Evolutionary conservation across 2,888 invertebrate genomes (phyloP).

Genomic region (Sussaba pulchella): DNA sequence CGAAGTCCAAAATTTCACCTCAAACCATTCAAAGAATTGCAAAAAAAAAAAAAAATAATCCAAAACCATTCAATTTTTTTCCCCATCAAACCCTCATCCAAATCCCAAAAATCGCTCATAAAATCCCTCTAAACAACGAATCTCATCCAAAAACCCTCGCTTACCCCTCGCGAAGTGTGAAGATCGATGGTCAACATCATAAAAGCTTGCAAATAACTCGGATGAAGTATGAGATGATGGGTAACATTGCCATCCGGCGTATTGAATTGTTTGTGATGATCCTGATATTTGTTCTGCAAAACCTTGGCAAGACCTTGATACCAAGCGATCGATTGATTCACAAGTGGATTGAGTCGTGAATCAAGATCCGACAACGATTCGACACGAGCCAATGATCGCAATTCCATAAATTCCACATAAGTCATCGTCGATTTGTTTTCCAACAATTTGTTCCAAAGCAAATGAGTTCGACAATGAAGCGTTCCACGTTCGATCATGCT

Average conservation of each 20-base stretch:
- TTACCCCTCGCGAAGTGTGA: constrained; percentile 86
- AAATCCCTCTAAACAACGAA: no score
- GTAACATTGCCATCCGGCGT: constrained; percentile 87
- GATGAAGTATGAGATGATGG: constrained; percentile 88
- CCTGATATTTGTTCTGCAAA: constrained; percentile 86
- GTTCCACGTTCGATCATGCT: constrained; percentile 88
- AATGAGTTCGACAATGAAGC: constrained; percentile 89
- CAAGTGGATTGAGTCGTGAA: constrained; percentile 86
- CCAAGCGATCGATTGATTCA: constrained; percentile 88
- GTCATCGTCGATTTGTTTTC: constrained; percentile 85
- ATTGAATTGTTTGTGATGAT: constrained; percentile 86
- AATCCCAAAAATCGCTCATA: no score
- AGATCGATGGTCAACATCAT: constrained; percentile 88
- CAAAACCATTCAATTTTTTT: no score
- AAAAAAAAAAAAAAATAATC: no score
- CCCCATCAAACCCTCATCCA: no score
- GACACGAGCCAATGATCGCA: constrained; percentile 87
- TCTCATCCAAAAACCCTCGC: constrained; percentile 74
- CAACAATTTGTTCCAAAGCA: constrained; percentile 90
- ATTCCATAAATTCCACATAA: constrained; percentile 88
- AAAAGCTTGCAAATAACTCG: constrained; percentile 87
- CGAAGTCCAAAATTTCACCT: no score
- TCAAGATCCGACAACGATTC: constrained; percentile 87
- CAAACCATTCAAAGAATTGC: no score
- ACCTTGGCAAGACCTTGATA: constrained; percentile 88